Evolutionary conservation across 1,140 invertebrate species (phyloP).

Genomic region (Laodelphax striatellus): DNA sequence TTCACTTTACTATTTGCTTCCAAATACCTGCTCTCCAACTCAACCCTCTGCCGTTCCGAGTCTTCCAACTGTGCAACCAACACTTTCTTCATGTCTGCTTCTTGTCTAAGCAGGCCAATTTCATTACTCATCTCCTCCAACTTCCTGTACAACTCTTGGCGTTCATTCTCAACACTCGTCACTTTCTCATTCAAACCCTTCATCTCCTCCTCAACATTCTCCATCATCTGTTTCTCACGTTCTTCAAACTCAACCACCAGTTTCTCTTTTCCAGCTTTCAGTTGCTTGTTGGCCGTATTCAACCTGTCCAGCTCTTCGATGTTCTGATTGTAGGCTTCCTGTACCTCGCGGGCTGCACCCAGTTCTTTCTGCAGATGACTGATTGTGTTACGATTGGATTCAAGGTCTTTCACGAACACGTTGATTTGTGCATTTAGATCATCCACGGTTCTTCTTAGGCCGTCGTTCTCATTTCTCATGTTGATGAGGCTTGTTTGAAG

Average conservation of each 20-base stretch:
- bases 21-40: neutral
- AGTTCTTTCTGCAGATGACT: slow-evolving; percentile 2
- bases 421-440: slow-evolving; percentile 28
- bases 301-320: slow-evolving; percentile 4
- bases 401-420: neutral
- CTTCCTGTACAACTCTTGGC: slow-evolving; percentile 22
- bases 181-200: slow-evolving; percentile 40
- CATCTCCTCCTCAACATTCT: slow-evolving; percentile 34
- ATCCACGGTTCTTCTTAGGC: slow-evolving; percentile 41
- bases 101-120: slow-evolving; percentile 2
- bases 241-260: slow-evolving; percentile 29
- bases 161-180: slow-evolving; percentile 28
- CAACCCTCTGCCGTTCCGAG: neutral
- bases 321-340: neutral
- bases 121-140: slow-evolving; percentile 8
- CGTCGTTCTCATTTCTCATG: slow-evolving; percentile 7
- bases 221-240: slow-evolving; percentile 37
- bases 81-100: slow-evolving; percentile 7
- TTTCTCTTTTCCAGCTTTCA: slow-evolving; percentile 37
- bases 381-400: neutral
- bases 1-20: neutral
- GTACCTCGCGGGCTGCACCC: neutral
- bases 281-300: neutral
- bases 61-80: too few species aligned
- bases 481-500: neutral